Conservation (phyloP, 2,797 vertebrate species). For the Streptopelia turtur region DNA sequence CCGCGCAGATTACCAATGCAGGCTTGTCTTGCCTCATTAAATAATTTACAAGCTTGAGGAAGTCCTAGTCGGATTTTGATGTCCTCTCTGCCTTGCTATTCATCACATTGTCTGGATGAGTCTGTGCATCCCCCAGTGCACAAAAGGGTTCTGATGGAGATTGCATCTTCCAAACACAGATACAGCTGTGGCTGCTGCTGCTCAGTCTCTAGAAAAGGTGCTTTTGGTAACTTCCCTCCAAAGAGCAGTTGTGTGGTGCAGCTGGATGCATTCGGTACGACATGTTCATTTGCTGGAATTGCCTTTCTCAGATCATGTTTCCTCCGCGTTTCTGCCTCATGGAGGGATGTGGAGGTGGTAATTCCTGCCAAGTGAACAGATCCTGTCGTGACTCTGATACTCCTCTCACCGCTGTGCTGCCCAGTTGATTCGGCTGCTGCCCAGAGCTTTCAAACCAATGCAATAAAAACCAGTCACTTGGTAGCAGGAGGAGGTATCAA, state of each 20-base stretch:
- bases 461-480: neutral
- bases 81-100: neutral
- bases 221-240: neutral
- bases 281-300: neutral
- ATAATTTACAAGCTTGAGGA: neutral
- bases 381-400: neutral
- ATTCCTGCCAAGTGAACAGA: neutral
- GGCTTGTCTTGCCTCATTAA: neutral
- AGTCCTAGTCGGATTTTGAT: neutral
- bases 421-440: neutral
- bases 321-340: neutral
- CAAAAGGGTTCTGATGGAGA: neutral
- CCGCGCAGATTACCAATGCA: neutral
- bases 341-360: neutral
- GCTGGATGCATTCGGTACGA: neutral
- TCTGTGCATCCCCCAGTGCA: neutral
- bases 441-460: neutral
- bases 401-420: neutral
- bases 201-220: neutral
- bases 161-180: neutral
- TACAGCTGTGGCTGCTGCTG: neutral
- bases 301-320: neutral
- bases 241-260: accelerated
- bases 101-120: neutral
- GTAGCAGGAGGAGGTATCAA: neutral